Evolutionary conservation across 2,888 invertebrate genomes (phyloP), one percentile per base, ranked within the genome.

Genomic region (Dryocosmus kuriphilus): DNA sequence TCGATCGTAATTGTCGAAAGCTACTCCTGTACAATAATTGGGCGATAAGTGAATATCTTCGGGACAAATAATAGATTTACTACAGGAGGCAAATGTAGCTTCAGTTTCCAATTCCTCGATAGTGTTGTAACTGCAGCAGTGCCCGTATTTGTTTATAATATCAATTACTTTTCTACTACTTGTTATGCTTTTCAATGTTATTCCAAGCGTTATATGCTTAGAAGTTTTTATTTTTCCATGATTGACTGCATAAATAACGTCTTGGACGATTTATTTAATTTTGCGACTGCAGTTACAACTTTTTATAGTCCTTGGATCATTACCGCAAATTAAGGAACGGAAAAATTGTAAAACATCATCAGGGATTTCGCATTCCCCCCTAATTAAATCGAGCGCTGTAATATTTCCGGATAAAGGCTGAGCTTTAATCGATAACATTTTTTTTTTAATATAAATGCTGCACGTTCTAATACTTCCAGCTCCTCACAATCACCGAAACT

Each of bases 71-170:
- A 32, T 32, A 2, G 32, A 32, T 32, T 32, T 32, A 32, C 32
- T 32, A 32, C 32, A 32, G 6, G 32, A 32, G 32, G 32, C 2
- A 32, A 32, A 32, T 6, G 32, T 32, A 32, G 32, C 32, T 32
- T 32, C 32, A 32, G 83, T 84, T 79, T 84, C 81, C 24, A 83
- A 30, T 77, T 81, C 80, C 67, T 83, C 79, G 38, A 79, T 60
- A 22, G 35, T 65, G 51, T 74, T 74, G 77, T 80, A n/a, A n/a
- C n/a, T n/a, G n/a, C n/a, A n/a, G n/a, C n/a, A n/a, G n/a, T n/a
- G n/a, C n/a, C n/a, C n/a, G n/a, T n/a, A n/a, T n/a, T n/a, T n/a
- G n/a, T n/a, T n/a, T n/a, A n/a, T n/a, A n/a, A n/a, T n/a, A n/a
- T n/a, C n/a, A n/a, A n/a, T n/a, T n/a, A n/a, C n/a, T n/a, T n/a